These are phyloP conservation scores for Pharmacophagus antenor DNA, from an alignment of 2,888 invertebrate genomes.

Conservation along the genomic window DNA sequence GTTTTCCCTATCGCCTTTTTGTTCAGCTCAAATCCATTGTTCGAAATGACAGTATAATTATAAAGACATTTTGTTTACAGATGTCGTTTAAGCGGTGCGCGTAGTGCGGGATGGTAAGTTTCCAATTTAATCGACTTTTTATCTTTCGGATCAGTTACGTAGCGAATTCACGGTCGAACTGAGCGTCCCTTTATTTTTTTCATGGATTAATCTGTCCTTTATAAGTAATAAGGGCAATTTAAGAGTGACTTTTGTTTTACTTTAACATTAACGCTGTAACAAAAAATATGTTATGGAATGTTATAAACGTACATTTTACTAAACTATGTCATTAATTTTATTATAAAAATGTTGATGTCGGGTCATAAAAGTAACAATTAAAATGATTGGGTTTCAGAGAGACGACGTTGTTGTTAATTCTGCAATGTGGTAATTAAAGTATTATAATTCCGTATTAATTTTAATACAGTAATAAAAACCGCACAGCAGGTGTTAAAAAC, in stretches of 20 bases:
- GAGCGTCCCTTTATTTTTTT: neutral
- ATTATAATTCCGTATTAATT: no score
- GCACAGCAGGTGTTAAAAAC: no score
- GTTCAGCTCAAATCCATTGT: constrained; percentile 26
- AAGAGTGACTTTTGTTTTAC: neutral
- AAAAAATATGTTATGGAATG: neutral
- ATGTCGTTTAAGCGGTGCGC: constrained; percentile 38
- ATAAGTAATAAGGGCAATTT: neutral
- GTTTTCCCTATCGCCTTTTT: constrained; percentile 31
- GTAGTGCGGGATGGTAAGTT: constrained; percentile 44
- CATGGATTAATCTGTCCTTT: neutral
- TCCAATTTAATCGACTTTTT: constrained; percentile 35
- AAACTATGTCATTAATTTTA: no score
- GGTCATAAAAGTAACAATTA: no score
- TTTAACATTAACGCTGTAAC: neutral
- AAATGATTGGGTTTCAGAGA: no score
- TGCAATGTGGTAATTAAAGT: no score
- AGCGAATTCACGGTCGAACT: neutral
- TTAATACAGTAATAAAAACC: no score
- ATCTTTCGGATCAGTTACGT: constrained; percentile 3
- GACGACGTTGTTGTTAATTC: no score
- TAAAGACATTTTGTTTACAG: constrained; percentile 57
- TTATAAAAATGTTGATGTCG: no score
- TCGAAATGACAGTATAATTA: constrained; percentile 40
- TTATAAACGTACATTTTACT: neutral